Evolutionary conservation across 2,797 vertebrate species (phyloP).

Genomic region (Helicolenus hilgendorfi): DNA sequence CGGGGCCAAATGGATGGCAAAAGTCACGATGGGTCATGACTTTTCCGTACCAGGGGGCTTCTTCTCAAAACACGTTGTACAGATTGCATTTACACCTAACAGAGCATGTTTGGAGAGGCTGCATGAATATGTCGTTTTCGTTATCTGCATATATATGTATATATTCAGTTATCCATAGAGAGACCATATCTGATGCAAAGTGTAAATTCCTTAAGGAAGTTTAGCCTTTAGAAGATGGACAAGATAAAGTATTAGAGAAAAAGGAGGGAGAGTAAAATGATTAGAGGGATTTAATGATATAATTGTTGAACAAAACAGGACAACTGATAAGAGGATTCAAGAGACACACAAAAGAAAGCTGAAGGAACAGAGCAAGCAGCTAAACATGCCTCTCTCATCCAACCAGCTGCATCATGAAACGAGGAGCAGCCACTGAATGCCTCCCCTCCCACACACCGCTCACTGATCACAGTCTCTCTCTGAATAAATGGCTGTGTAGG

Average conservation of each 20-base stretch:
- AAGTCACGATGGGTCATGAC: constrained; percentile 14
- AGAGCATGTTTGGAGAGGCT: background rate
- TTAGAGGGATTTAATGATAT: constrained; percentile 25
- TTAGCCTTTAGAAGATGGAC: background rate
- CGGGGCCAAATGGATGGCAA: constrained; percentile 14
- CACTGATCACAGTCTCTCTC: constrained; percentile 36
- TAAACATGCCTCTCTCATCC: constrained; percentile 42
- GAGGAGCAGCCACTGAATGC: constrained; percentile 31
- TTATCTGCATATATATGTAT: background rate
- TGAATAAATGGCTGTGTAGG: constrained; percentile 37
- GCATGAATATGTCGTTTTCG: background rate
- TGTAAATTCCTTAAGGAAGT: background rate
- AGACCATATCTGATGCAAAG: background rate
- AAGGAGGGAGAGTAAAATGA: background rate
- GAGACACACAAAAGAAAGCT: background rate
- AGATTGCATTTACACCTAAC: constrained; percentile 20
- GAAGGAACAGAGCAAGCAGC: background rate
- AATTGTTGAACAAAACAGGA: constrained; percentile 17
- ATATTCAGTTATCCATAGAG: background rate
- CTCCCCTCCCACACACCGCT: constrained; percentile 53
- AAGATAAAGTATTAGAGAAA: background rate
- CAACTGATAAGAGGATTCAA: constrained; percentile 8
- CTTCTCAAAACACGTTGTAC: background rate
- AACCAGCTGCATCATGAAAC: constrained; percentile 47
- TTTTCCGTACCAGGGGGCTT: background rate